phyloP scores from a whole-genome alignment of 2,888 invertebrate species.

The Caenorhabditis sp. region DNA sequence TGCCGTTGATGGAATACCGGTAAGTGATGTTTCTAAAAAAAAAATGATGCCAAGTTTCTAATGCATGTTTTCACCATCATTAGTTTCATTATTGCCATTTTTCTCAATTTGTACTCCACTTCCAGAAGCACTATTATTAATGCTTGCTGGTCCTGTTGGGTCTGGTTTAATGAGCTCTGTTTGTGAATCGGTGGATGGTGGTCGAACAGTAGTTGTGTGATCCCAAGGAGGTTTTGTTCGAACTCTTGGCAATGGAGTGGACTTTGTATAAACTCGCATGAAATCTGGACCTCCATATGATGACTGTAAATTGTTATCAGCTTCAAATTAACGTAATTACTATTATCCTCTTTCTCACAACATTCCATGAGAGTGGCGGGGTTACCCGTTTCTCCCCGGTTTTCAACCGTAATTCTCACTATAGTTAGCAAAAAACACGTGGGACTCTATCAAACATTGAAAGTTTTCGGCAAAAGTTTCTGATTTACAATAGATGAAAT shows the following conservation, averaged over 20 bases:
- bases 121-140: not conserved
- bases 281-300: constrained; percentile 57
- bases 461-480: not conserved
- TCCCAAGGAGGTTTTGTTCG: constrained; percentile 46
- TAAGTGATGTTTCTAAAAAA: constrained; percentile 3
- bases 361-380: too few relatives aligned
- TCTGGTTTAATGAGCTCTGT: constrained; percentile 5
- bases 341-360: too few relatives aligned
- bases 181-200: not conserved
- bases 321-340: too few relatives aligned
- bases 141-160: not conserved
- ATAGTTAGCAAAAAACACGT: too few relatives aligned
- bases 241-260: constrained; percentile 34
- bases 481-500: too few relatives aligned
- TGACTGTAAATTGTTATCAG: constrained; percentile 36
- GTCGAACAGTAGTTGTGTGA: constrained; percentile 13
- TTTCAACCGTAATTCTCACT: too few relatives aligned
- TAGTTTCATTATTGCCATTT: not conserved
- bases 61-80: too few relatives aligned
- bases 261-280: constrained; percentile 21
- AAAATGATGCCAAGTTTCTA: too few relatives aligned
- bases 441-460: too few relatives aligned
- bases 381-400: too few relatives aligned
- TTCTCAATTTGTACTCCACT: not conserved
- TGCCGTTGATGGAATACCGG: constrained; percentile 4